Evolutionary conservation across 2,797 vertebrate species (phyloP).

Genomic region (Oceanodroma leucorhoa): DNA sequence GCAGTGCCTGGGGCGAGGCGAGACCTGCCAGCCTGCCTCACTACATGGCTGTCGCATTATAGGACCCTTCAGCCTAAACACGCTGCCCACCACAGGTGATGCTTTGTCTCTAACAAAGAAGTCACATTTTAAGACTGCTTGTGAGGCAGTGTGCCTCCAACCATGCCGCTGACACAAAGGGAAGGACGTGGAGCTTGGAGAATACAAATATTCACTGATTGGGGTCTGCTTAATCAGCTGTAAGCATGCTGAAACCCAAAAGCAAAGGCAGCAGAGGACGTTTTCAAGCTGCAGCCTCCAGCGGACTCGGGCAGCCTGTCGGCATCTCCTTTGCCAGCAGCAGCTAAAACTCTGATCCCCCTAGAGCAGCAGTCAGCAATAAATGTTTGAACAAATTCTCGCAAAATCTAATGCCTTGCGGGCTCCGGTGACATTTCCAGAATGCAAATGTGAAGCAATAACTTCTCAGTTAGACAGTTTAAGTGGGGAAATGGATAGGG

Average conservation of each 20-base stretch:
- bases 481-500: not conserved
- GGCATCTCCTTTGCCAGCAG: not conserved
- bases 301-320: not conserved
- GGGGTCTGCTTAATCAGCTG: not conserved
- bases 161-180: not conserved
- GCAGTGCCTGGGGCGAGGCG: rapidly evolving
- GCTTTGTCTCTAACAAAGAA: not conserved
- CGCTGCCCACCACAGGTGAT: not conserved
- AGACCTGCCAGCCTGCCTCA: not conserved
- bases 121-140: not conserved
- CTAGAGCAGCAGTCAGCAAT: not conserved
- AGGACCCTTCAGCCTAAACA: not conserved
- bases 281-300: not conserved
- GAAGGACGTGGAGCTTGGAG: not conserved
- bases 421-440: not conserved
- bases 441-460: not conserved
- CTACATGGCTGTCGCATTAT: rapidly evolving
- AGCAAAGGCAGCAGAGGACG: not conserved
- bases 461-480: not conserved
- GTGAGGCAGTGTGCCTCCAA: not conserved
- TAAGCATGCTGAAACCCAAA: not conserved
- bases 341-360: not conserved
- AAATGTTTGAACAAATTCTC: not conserved
- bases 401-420: not conserved
- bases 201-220: not conserved